These are phyloP conservation scores for Propithecus deckenii DNA, from an alignment of 2,797 vertebrate species.

Conservation along the genomic window DNA sequence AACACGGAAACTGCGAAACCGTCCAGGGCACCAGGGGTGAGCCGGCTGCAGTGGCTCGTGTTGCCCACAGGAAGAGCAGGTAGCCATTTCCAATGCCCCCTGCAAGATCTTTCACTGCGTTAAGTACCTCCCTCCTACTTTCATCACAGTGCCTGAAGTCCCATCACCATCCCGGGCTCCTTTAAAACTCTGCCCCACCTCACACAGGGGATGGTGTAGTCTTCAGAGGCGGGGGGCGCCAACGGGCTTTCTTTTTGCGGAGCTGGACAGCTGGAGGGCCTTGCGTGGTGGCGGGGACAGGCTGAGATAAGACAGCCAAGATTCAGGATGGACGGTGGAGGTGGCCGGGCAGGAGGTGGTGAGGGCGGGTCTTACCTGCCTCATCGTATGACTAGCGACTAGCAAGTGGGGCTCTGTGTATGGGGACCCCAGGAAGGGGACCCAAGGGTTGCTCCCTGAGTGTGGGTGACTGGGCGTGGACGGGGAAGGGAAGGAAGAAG, in stretches of 20 bases:
- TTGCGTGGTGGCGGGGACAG: fast-evolving
- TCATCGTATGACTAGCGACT: neutral
- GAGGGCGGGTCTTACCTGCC: neutral
- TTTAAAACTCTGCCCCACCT: neutral
- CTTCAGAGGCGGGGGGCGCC: neutral
- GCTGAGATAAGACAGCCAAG: neutral
- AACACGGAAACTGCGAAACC: neutral
- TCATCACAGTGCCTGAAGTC: neutral
- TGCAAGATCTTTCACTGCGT: neutral
- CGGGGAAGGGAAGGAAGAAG: neutral
- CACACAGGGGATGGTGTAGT: neutral
- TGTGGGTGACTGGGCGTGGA: neutral
- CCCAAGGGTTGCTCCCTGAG: neutral
- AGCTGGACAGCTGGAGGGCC: neutral
- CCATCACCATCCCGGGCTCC: neutral
- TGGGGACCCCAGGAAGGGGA: neutral
- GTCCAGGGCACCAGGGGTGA: neutral
- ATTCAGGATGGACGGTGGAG: neutral
- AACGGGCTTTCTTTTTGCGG: neutral
- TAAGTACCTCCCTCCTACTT: neutral
- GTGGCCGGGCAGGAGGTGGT: neutral
- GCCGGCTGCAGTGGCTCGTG: neutral
- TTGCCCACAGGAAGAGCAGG: neutral
- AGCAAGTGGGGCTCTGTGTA: neutral
- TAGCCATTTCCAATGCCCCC: neutral